A percentile compares a stretch with the other conserved stretches of the same genome.
Evolutionary conservation across 2,797 vertebrate genomes (phyloP).

Genomic region (Pseudopleuronectes americanus): DNA sequence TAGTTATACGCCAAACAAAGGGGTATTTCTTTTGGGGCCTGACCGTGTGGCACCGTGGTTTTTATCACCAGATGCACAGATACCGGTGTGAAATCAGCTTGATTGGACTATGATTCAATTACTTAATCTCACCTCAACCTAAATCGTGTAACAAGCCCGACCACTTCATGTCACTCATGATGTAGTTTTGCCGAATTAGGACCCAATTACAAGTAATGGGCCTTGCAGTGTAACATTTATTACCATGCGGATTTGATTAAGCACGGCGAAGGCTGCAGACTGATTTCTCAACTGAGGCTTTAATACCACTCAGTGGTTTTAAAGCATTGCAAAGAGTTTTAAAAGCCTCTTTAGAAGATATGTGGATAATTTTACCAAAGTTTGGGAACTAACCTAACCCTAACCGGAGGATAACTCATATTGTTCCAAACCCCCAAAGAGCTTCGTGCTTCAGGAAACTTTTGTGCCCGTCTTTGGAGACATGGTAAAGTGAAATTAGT

Average conservation of each 20-base stretch:
- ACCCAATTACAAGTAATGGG: conserved; percentile 72
- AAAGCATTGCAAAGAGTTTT: not conserved
- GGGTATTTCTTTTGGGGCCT: conserved; percentile 21
- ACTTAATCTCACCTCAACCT: conserved; percentile 37
- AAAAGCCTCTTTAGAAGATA: not conserved
- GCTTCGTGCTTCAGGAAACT: not conserved
- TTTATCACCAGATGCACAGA: conserved; percentile 34
- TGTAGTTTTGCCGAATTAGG: conserved; percentile 72
- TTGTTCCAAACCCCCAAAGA: conserved; percentile 4
- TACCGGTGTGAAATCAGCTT: conserved; percentile 10
- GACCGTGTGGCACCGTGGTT: conserved; percentile 12
- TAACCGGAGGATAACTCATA: not conserved
- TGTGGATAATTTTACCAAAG: not conserved
- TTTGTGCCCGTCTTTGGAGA: not conserved
- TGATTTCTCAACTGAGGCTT: conserved; percentile 44
- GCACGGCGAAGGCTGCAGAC: conserved; percentile 36
- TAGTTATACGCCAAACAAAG: conserved; percentile 29
- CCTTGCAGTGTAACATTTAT: conserved; percentile 74
- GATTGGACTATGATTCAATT: conserved; percentile 23
- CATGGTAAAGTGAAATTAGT: too few species aligned
- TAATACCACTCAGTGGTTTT: conserved; percentile 24
- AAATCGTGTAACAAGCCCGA: conserved; percentile 31
- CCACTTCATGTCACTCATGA: conserved; percentile 49
- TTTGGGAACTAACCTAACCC: not conserved
- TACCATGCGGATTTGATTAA: conserved; percentile 73